A percentile compares a stretch with the other conserved stretches of the same genome.
Conservation (phyloP, 2,888 invertebrate genomes). For the Clepsis dumicolana region DNA sequence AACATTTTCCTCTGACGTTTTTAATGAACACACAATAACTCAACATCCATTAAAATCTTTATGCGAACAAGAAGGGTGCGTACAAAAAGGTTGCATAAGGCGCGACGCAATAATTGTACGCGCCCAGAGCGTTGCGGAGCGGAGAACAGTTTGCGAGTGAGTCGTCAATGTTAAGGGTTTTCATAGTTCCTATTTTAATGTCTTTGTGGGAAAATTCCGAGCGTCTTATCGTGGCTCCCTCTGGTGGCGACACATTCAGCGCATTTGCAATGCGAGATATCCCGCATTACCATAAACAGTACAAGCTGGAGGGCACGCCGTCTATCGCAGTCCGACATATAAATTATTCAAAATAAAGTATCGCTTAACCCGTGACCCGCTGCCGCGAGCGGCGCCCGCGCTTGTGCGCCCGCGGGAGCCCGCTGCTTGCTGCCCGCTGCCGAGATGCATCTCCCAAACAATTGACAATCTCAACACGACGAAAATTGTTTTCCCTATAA, state of each 20-base stretch:
- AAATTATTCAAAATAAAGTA: conserved; percentile 87
- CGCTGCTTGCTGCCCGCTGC: conserved; percentile 41
- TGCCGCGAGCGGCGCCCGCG: conserved; percentile 55
- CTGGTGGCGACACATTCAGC: conserved; percentile 82
- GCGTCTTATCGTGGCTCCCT: conserved; percentile 75
- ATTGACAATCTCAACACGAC: conserved; percentile 41
- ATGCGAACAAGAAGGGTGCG: conserved; percentile 27
- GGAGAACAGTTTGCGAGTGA: conserved; percentile 14
- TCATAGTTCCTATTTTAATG: conserved; percentile 21
- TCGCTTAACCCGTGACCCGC: conserved; percentile 83
- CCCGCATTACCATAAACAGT: conserved; percentile 85
- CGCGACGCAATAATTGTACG: conserved; percentile 23
- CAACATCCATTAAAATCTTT: conserved; percentile 35
- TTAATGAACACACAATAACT: conserved; percentile 52
- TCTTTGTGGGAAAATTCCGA: conserved; percentile 60
- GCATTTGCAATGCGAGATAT: conserved; percentile 86
- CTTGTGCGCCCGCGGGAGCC: conserved; percentile 50
- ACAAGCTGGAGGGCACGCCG: conserved; percentile 83
- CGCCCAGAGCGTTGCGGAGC: conserved; percentile 12
- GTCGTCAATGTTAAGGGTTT: conserved; percentile 17
- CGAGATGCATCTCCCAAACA: conserved; percentile 45
- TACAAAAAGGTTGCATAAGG: conserved; percentile 36
- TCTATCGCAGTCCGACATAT: conserved; percentile 84
- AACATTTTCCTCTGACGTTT: conserved; percentile 54
- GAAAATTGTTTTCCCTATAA: conserved; percentile 4